Evolutionary conservation across 2,113 vertebrate genomes (phyloP).

Genomic region (Ibidorhyncha struthersii): DNA sequence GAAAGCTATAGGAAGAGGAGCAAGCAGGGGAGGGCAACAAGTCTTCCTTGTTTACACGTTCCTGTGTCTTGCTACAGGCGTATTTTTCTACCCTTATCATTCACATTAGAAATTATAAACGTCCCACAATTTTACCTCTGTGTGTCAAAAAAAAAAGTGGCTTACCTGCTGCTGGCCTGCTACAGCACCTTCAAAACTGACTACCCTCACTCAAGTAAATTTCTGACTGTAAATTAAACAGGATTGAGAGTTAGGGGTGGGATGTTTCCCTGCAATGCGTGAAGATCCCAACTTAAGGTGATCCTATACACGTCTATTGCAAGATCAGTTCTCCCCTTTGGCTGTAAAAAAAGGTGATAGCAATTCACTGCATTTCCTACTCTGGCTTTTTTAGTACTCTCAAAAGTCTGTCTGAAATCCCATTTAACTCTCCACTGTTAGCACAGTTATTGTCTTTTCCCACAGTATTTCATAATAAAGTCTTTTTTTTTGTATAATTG

Average conservation of each 20-base stretch:
- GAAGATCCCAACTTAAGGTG: not conserved
- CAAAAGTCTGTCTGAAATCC: not conserved
- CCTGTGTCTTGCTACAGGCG: not conserved
- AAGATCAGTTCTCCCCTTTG: not conserved
- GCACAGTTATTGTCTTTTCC: not conserved
- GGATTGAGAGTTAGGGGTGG: fast-evolving
- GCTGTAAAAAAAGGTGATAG: not conserved
- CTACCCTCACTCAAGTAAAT: not conserved
- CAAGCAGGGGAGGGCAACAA: not conserved
- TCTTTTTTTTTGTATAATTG: too few species aligned
- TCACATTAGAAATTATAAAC: not conserved
- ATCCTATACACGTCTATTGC: fast-evolving
- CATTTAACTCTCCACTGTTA: not conserved
- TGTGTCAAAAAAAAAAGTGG: not conserved
- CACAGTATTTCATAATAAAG: not conserved
- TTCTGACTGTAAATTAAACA: not conserved
- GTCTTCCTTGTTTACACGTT: fast-evolving
- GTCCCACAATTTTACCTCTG: fast-evolving
- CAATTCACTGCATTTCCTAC: not conserved
- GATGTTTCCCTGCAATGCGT: not conserved
- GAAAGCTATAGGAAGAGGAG: not conserved
- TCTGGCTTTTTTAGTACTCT: not conserved
- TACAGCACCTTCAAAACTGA: not conserved
- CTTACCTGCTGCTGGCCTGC: fast-evolving
- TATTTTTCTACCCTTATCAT: not conserved